Evolutionary conservation across 1,140 invertebrate species (phyloP).

Genomic region (Bicyclus anynana): DNA sequence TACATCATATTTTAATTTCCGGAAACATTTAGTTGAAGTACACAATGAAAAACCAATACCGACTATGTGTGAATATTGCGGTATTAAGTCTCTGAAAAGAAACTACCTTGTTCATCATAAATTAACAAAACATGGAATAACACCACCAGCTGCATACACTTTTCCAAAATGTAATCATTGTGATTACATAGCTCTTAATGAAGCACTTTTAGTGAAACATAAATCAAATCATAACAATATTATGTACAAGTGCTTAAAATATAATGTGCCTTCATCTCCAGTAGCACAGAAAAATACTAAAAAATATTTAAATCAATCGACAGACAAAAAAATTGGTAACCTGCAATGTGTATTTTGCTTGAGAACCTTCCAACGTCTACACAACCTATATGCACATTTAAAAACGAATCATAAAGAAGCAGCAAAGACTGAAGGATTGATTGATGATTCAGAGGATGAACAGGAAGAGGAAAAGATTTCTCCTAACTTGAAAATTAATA

Average conservation of each 20-base stretch:
- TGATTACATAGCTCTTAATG: constrained; percentile 84
- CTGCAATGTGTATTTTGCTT: constrained; percentile 84
- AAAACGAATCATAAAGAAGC: constrained; percentile 80
- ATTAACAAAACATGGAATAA: constrained; percentile 87
- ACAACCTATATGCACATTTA: constrained; percentile 83
- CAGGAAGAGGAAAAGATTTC: constrained; percentile 30
- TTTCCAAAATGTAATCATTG: constrained; percentile 89
- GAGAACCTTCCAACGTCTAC: constrained; percentile 80
- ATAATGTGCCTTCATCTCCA: not conserved
- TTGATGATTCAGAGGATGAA: constrained; percentile 80
- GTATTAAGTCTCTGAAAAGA: constrained; percentile 85
- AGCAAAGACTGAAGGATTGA: constrained; percentile 79
- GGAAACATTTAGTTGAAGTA: constrained; percentile 88
- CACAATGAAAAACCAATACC: constrained; percentile 89
- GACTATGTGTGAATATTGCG: constrained; percentile 90
- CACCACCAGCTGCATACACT: constrained; percentile 82
- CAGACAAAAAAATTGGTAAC: constrained; percentile 65
- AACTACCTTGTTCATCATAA: constrained; percentile 89
- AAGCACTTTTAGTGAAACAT: constrained; percentile 82
- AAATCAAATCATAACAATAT: constrained; percentile 77
- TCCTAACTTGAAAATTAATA: constrained; percentile 10
- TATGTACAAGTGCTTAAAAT: constrained; percentile 19
- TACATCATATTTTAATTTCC: constrained; percentile 85
- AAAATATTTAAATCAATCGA: constrained; percentile 47
- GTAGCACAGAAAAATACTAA: constrained; percentile 78